Conservation (phyloP, 2,888 invertebrate species). For the Athalia cordata region DNA sequence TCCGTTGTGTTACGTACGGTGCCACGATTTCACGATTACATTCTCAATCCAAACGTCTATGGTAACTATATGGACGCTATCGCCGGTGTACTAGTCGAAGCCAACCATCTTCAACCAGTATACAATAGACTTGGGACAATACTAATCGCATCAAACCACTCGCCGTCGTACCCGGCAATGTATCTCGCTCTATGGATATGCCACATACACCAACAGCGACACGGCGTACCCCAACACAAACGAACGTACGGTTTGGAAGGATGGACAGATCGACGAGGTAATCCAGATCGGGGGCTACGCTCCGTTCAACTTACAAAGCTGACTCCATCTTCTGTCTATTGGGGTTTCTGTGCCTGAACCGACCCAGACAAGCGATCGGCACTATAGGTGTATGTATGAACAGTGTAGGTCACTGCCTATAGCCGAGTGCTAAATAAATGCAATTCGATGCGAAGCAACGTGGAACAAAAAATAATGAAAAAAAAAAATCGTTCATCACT, state of each 20-base stretch:
- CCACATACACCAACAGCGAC: conserved; percentile 47
- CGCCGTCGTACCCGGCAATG: conserved; percentile 47
- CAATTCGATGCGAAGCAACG: no score
- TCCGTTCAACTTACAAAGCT: conserved; percentile 53
- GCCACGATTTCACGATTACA: conserved; percentile 38
- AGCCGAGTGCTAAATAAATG: no score
- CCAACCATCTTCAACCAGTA: conserved; percentile 59
- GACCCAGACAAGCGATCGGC: neutral
- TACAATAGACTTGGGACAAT: conserved; percentile 62
- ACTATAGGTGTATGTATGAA: no score
- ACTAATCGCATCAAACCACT: conserved; percentile 64
- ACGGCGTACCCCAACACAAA: conserved; percentile 47
- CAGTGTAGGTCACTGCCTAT: no score
- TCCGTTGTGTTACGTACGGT: conserved; percentile 14
- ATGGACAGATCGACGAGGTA: conserved; percentile 48
- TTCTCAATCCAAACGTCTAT: conserved; percentile 39
- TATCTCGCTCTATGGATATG: conserved; percentile 25
- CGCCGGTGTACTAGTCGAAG: conserved; percentile 50
- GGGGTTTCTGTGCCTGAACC: neutral
- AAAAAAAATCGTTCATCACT: neutral
- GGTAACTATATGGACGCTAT: conserved; percentile 54
- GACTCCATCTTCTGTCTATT: conserved; percentile 41
- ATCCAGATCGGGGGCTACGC: conserved; percentile 56
- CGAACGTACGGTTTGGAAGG: conserved; percentile 23
- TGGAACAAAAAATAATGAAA: neutral